Evolutionary conservation across 2,113 vertebrate genomes (phyloP), one percentile per base, ranked within the genome.

Genomic region (Sinocyclocheilus maitianheensis): DNA sequence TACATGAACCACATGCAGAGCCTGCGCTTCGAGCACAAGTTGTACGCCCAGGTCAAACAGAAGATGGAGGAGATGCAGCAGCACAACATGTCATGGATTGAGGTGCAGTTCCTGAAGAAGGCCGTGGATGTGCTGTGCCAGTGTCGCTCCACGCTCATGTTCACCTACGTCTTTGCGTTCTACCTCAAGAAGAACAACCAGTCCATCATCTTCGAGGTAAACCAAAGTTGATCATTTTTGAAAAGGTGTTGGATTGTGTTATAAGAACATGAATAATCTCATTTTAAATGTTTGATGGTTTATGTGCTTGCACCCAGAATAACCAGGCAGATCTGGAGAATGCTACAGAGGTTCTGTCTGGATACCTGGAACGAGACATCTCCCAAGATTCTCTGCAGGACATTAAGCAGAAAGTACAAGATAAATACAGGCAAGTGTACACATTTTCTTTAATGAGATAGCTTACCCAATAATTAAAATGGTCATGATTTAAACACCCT

Each of bases 181-280:
- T 99, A 99, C 98, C 98, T 99, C 98, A 99, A 98, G 96, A 99
- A 99, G 97, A 99, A 99, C 96, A 99, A 99, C 96, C 98, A 99
- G 96, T 99, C 98, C 94, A 99, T 99, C 95, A 99, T 99, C 94
- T 99, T 99, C 94, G 98, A 99, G 98, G 98, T 98, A 95, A 24
- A 53, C 22, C 11, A 5, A 7, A 48, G n/a, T 18, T 48, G 2
- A 5, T 48, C 43, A 24, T 76, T 76, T 76, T n/a, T 48, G 20
- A 72, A 22, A 4, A 72, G 20, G 18, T 43, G 37, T 72, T 72
- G 18, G 4, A 72, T 43, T 72, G 37, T 43, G 69, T 43, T 43
- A 8, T 22, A 12, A 72, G 34, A 40, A 43, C 10, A 12, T 72
- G 18, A 20, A 40, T 5, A 43, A 43, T 72, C 18, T 40, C 0